Evolutionary conservation across 2,888 invertebrate species (phyloP).

Genomic region (Stictocephala bisonia): DNA sequence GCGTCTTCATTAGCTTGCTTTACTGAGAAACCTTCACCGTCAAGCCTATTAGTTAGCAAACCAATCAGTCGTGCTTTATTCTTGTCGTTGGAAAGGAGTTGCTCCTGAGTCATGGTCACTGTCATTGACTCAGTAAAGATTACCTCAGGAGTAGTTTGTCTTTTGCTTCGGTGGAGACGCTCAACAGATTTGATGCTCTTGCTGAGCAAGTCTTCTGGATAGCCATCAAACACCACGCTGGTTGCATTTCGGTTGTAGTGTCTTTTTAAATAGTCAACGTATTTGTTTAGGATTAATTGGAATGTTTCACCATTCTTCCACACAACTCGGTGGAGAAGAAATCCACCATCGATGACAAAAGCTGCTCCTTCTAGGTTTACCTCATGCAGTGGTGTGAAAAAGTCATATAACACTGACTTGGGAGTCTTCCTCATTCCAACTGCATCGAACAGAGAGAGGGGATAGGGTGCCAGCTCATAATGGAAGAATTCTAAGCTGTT

Average conservation of each 20-base stretch:
- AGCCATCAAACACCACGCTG: too few species aligned
- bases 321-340: too few species aligned
- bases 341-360: slow-evolving; percentile 59
- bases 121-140: not conserved
- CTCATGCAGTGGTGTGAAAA: slow-evolving; percentile 45
- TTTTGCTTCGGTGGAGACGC: too few species aligned
- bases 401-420: slow-evolving; percentile 53
- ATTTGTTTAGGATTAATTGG: slow-evolving; percentile 21
- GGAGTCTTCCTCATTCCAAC: slow-evolving; percentile 50
- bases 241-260: slow-evolving; percentile 24
- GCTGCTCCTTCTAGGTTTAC: slow-evolving; percentile 8
- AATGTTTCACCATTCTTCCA: slow-evolving; percentile 53
- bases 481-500: slow-evolving; percentile 55
- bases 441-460: slow-evolving; percentile 55
- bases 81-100: slow-evolving; percentile 21
- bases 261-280: slow-evolving; percentile 26
- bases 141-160: not conserved
- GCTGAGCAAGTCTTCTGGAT: too few species aligned
- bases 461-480: slow-evolving; percentile 53
- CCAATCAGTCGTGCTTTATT: slow-evolving; percentile 41
- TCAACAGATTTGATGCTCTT: too few species aligned
- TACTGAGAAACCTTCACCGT: too few species aligned
- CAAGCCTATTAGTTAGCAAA: slow-evolving; percentile 45
- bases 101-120: slow-evolving; percentile 26
- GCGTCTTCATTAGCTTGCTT: slow-evolving; percentile 48